Percentiles rank a stretch among this genome's conserved stretches.
These are phyloP conservation scores for Chymomyza caudatula DNA, from an alignment of 2,888 invertebrate genomes.

Conservation along the genomic window DNA sequence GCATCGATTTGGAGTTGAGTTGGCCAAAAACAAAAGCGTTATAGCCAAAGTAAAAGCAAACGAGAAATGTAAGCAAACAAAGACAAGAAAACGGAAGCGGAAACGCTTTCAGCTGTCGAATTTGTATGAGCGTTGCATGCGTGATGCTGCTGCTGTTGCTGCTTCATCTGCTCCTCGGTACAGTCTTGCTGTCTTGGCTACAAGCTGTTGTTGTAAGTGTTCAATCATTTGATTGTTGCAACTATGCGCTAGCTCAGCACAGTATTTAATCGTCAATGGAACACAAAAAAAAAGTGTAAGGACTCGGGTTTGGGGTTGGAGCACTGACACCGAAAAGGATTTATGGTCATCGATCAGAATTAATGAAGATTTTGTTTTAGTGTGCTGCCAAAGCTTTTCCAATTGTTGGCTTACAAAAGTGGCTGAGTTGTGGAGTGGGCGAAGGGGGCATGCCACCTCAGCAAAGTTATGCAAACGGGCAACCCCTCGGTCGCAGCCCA, in stretches of 20 bases:
- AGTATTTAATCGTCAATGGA: conserved; percentile 22
- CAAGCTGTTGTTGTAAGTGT: conserved; percentile 47
- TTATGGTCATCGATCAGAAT: conserved; percentile 79
- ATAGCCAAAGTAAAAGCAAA: conserved; percentile 24
- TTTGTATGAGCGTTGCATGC: conserved; percentile 55
- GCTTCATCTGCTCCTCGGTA: conserved; percentile 35
- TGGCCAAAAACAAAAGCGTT: conserved; percentile 10
- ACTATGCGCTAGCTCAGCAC: conserved; percentile 38
- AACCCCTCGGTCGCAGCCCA: not conserved
- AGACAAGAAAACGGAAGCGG: conserved; percentile 75
- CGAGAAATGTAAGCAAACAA: conserved; percentile 62
- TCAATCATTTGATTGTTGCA: conserved; percentile 74
- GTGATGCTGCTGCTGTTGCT: conserved; percentile 13
- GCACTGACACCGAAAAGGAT: conserved; percentile 67
- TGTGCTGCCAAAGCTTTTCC: conserved; percentile 32
- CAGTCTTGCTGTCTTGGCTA: conserved; percentile 39
- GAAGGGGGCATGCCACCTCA: not conserved
- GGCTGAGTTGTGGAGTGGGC: conserved; percentile 1
- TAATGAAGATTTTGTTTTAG: conserved; percentile 77
- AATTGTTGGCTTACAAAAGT: not conserved
- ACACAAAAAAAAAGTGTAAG: not conserved
- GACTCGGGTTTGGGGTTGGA: not conserved
- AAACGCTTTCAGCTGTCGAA: conserved; percentile 74
- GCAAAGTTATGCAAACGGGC: conserved; percentile 30
- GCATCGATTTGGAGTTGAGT: conserved; percentile 42